Percentiles rank a stretch among this genome's conserved stretches.
Conservation (phyloP, 2,113 vertebrate genomes). For the human (Homo sapiens) region GRCh38 chr9:135549501-135550000, state of each 20-base stretch:
- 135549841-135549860: not conserved
- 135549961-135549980: not conserved
- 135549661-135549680: not conserved
- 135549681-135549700: not conserved
- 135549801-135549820: not conserved
- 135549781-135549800: not conserved
- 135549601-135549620: not conserved
- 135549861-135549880: not conserved
- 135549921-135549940: not conserved
- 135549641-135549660: not conserved
- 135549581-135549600: not conserved
- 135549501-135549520: not conserved
- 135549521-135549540: no score
- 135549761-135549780: not conserved
- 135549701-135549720: not conserved
- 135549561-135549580: not conserved
- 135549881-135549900: not conserved
- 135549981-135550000: not conserved
- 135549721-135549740: not conserved
- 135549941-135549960: not conserved
- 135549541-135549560: not conserved
- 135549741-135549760: not conserved
- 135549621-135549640: not conserved
- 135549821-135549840: not conserved
- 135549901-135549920: not conserved